phyloP scores from a whole-genome alignment of 2,113 vertebrate genomes.

The Danio rerio region GRCz12tu NC_133196.1:17406001-17406500 shows the following conservation, averaged over 20 bases:
- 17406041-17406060: background rate
- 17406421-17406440: background rate
- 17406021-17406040: background rate
- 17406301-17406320: background rate
- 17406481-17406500: too few species aligned
- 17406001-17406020: too few species aligned
- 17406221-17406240: constrained; percentile 9
- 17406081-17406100: constrained; percentile 41
- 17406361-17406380: background rate
- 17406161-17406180: constrained; percentile 78
- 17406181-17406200: constrained; percentile 69
- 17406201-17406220: constrained; percentile 34
- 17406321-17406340: background rate
- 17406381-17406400: background rate
- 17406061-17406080: background rate
- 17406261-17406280: constrained; percentile 6
- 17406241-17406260: background rate
- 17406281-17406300: background rate
- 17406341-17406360: constrained; percentile 5
- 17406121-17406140: constrained; percentile 74
- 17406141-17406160: constrained; percentile 77
- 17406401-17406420: constrained; percentile 4
- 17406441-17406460: background rate
- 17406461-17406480: too few species aligned
- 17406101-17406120: constrained; percentile 70